phyloP scores from a whole-genome alignment of 2,888 invertebrate species.

The Idaea biselata region DNA sequence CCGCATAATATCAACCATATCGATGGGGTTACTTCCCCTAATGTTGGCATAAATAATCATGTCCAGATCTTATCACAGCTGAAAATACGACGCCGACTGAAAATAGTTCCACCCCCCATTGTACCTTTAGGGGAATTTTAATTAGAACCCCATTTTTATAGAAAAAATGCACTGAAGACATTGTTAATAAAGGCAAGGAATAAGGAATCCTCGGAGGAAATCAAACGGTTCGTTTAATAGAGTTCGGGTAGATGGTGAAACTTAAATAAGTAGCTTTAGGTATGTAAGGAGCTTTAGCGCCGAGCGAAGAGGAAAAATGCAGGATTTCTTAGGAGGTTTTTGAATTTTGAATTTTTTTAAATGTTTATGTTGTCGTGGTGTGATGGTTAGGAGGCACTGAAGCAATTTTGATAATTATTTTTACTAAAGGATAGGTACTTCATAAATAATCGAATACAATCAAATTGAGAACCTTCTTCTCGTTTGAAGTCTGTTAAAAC shows the following conservation, averaged over 20 bases:
- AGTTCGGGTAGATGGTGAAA: background rate
- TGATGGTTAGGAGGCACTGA: too few relatives aligned
- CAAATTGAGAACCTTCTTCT: too few relatives aligned
- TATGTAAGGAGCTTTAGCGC: background rate
- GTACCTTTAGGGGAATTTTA: conserved; percentile 58
- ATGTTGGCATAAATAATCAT: conserved; percentile 76
- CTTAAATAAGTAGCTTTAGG: background rate
- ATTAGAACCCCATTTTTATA: conserved; percentile 51
- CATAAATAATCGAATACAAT: too few relatives aligned
- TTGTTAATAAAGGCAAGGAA: background rate
- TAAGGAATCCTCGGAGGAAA: background rate
- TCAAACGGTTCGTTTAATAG: background rate
- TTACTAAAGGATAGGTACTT: too few relatives aligned
- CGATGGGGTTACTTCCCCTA: conserved; percentile 75
- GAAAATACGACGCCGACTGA: conserved; percentile 71
- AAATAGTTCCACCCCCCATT: conserved; percentile 62
- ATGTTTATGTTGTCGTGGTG: too few relatives aligned
- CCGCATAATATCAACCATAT: conserved; percentile 68
- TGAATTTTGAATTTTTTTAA: too few relatives aligned
- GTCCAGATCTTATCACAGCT: conserved; percentile 72
- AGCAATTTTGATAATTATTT: too few relatives aligned
- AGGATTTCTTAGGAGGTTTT: background rate
- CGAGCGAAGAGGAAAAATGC: background rate
- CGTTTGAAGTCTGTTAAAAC: too few relatives aligned
- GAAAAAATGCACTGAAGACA: conserved; percentile 31